A percentile compares a stretch with the other conserved stretches of the same genome.
These are phyloP conservation scores for Eristalis arbustorum DNA, from an alignment of 2,888 invertebrate species.

Conservation along the genomic window DNA sequence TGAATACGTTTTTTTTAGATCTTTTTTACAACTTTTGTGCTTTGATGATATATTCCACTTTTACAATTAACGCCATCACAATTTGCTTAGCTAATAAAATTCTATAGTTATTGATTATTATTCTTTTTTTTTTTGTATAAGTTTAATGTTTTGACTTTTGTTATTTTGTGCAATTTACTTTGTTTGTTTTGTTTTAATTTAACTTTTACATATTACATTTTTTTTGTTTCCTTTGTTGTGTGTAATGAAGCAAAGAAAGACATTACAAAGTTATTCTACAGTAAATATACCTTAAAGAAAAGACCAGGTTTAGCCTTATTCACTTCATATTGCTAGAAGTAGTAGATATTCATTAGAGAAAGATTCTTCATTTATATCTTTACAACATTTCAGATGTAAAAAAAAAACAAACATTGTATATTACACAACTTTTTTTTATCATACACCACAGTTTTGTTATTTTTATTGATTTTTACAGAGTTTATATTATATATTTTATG, in stretches of 20 bases:
- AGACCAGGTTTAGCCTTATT: slow-evolving; percentile 61
- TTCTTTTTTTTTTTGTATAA: slow-evolving; percentile 50
- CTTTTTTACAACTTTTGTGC: slow-evolving; percentile 37
- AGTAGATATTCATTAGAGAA: slow-evolving; percentile 52
- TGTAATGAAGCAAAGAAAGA: slow-evolving; percentile 63
- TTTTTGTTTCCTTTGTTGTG: slow-evolving; percentile 49
- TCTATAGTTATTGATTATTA: slow-evolving; percentile 23
- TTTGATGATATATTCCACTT: slow-evolving; percentile 54
- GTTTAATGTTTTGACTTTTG: slow-evolving; percentile 47
- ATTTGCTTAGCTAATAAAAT: slow-evolving; percentile 66
- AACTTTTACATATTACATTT: slow-evolving; percentile 9
- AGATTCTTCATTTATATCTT: slow-evolving; percentile 50
- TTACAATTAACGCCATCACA: slow-evolving; percentile 68
- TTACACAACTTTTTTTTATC: slow-evolving; percentile 54
- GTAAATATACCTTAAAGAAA: slow-evolving; percentile 31
- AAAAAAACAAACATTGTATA: slow-evolving; percentile 59
- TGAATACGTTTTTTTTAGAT: slow-evolving; percentile 65
- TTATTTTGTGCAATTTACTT: slow-evolving; percentile 62
- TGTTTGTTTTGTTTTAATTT: slow-evolving; percentile 47
- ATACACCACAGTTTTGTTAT: slow-evolving; percentile 67
- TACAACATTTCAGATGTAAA: slow-evolving; percentile 40
- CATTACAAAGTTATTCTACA: slow-evolving; percentile 56
- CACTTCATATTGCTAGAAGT: slow-evolving; percentile 56
- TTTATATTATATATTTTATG: slow-evolving; percentile 59
- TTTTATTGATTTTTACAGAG: slow-evolving; percentile 61